Base-by-base conservation (phyloP, 2,888 invertebrate genomes). In the Drosophila prolongata region DNA sequence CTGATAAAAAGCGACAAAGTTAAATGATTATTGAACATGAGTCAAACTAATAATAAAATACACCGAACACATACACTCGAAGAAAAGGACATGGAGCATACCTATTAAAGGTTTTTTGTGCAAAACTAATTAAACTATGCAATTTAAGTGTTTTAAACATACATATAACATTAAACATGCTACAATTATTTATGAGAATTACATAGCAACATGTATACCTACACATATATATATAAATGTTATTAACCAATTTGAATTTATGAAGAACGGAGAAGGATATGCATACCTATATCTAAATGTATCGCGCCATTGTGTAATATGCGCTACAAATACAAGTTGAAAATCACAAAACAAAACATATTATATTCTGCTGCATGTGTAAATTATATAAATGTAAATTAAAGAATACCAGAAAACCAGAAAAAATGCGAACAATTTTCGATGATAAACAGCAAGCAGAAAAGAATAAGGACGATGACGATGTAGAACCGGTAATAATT, bases 61-160 rank as follows among this genome's bases (percentile, higher is more conserved):
- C 49, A 60, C 46, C 40, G 64, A 55, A 73, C 52, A 67, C 52
- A 6, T 52, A 82, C 62, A 79, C 52, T 75, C 49, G 61, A 54
- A 54, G 44, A 80, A 50, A 65, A 77, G 71, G 62, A 74, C 54
- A 44, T 70, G 69, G 76, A 69, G 73, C 88, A 89, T 88, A 88
- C 88, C 88, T 88, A 89, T 85, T 70, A 78, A 88, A 89, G 82
- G 87, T 80, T 89, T 87, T 88, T 86, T 87, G 85, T 85, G 82
- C 87, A 88, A 83, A 67, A 66, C 53, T 64, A 59, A 74, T 73
- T 46, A 67, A 24, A 34, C 44, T 46, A 76, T 44, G 68, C 82
- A 83, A 74, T 73, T 75, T 72, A 55, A 77, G 65, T 77, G 71
- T 67, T 66, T 74, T 53, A 69, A 70, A 57, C 75, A 66, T 68